phyloP scores from a whole-genome alignment of 2,888 invertebrate species.

The Lepas anatifera region DNA sequence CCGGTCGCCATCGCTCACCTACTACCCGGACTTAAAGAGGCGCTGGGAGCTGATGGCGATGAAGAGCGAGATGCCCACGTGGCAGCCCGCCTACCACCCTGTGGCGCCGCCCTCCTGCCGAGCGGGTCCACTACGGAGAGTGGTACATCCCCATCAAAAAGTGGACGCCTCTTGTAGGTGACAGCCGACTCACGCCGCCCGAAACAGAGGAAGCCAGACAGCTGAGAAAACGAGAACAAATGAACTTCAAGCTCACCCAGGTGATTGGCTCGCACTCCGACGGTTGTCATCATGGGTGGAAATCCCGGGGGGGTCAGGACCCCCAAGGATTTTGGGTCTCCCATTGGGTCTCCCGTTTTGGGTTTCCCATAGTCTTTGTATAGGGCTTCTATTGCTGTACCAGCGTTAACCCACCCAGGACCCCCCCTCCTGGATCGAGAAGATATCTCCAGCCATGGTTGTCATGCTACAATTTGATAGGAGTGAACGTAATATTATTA shows the following conservation, averaged over 20 bases:
- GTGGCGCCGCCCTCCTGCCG: background rate
- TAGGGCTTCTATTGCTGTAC: no score
- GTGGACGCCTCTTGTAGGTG: background rate
- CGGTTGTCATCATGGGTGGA: no score
- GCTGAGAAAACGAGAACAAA: background rate
- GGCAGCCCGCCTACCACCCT: background rate
- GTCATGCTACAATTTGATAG: no score
- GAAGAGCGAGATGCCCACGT: background rate
- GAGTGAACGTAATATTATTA: no score
- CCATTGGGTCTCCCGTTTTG: no score
- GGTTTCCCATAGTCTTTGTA: no score
- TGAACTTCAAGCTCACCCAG: background rate
- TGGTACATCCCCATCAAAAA: slow-evolving; percentile 1
- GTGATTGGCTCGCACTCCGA: no score
- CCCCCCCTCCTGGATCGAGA: no score
- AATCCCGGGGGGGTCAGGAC: no score
- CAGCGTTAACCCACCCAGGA: no score
- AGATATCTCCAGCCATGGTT: no score
- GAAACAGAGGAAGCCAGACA: background rate
- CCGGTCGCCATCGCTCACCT: background rate
- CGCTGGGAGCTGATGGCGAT: background rate
- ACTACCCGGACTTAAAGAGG: background rate
- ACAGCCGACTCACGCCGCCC: background rate
- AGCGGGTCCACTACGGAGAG: background rate
- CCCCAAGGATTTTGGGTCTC: no score